These are phyloP conservation scores for Cydia amplana DNA, from an alignment of 1,140 invertebrate genomes.

Conservation along the genomic window DNA sequence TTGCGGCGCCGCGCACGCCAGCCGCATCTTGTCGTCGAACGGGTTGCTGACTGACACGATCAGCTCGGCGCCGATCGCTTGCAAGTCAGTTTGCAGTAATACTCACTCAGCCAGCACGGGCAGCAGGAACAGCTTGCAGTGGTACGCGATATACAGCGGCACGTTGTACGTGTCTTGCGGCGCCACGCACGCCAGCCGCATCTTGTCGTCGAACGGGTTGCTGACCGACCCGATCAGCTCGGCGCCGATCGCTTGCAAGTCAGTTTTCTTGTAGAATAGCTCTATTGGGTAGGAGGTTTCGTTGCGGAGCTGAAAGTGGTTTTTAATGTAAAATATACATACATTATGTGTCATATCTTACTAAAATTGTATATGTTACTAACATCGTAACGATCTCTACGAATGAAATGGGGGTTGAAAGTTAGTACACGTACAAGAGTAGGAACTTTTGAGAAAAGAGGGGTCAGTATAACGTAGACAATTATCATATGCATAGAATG, in stretches of 20 bases:
- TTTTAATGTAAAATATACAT: background rate
- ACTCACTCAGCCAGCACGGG: slow-evolving; percentile 88
- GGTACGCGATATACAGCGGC: slow-evolving; percentile 89
- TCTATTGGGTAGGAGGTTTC: slow-evolving; percentile 88
- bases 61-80: slow-evolving; percentile 81
- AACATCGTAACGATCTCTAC: too few species aligned
- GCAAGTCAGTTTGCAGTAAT: slow-evolving; percentile 70
- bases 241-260: slow-evolving; percentile 82
- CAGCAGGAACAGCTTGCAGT: slow-evolving; percentile 87
- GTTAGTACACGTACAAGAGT: too few species aligned
- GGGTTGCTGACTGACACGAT: slow-evolving; percentile 87
- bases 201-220: slow-evolving; percentile 89
- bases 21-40: slow-evolving; percentile 86
- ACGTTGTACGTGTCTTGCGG: slow-evolving; percentile 87
- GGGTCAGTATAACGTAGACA: too few species aligned
- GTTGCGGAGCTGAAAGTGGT: slow-evolving; percentile 83
- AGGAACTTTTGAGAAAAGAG: too few species aligned
- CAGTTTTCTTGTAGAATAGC: slow-evolving; percentile 86
- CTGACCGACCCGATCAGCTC: slow-evolving; percentile 83
- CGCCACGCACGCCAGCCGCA: slow-evolving; percentile 86
- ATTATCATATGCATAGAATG: too few species aligned
- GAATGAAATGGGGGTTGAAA: too few species aligned
- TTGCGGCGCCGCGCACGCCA: slow-evolving; percentile 86
- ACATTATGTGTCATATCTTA: too few species aligned
- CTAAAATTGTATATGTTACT: too few species aligned